Conservation (phyloP, 2,113 vertebrate species). For the Dasyurus viverrinus region DNA sequence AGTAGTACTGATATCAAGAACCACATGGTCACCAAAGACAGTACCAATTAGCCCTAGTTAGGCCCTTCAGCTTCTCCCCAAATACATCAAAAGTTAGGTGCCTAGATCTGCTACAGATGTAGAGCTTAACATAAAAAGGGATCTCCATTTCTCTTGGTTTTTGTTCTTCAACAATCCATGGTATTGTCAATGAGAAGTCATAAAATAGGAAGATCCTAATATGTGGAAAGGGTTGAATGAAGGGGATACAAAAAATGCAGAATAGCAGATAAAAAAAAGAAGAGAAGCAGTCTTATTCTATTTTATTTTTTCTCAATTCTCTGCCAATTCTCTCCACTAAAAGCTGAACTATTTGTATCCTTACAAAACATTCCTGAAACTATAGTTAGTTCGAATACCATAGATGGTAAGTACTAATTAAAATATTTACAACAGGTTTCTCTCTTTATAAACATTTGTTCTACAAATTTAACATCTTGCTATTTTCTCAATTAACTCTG, state of each 20-base stretch:
- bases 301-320: background rate
- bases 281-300: background rate
- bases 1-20: background rate
- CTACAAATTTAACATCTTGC: background rate
- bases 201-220: background rate
- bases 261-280: background rate
- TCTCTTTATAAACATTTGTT: slow-evolving; percentile 37
- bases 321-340: background rate
- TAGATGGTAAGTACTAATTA: background rate
- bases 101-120: background rate
- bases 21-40: too few relatives aligned
- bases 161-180: background rate
- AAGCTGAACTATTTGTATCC: background rate
- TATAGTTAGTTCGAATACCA: slow-evolving; percentile 27
- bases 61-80: background rate
- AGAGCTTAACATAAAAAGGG: background rate
- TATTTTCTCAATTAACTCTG: slow-evolving; percentile 39
- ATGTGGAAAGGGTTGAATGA: background rate
- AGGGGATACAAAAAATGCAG: background rate
- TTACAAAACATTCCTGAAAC: background rate
- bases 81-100: background rate
- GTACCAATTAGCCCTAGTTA: too few relatives aligned
- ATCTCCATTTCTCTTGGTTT: background rate
- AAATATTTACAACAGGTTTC: background rate
- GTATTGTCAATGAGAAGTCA: background rate